Evolutionary conservation across 2,113 vertebrate genomes (phyloP), one percentile per base, ranked within the genome.

Genomic region (Elephas maximus): DNA sequence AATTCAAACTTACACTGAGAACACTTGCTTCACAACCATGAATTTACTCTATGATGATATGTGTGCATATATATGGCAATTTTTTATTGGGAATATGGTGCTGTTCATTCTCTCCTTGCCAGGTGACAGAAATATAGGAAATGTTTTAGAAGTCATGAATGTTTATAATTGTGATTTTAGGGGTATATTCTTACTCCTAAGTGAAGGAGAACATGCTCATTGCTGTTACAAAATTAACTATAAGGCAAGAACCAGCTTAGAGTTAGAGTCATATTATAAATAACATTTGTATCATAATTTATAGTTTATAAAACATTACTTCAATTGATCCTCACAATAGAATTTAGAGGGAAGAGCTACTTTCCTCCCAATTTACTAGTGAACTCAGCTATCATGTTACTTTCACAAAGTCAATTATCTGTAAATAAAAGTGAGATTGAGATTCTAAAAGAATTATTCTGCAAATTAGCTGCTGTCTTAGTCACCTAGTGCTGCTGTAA

Each of bases 271-370:
- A 26, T 45, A 53, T 37, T 83, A 7, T 44, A 80, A 45, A 26
- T 41, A 78, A 24, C 5, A 77, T 77, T 86, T 89, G 11, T 53
- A 48, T 85, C 63, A 53, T 45, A 87, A 20, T 8, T 26, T 51
- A 26, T 51, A 89, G 53, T 82, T 74, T 87, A 82, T 71, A 94
- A 93, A 80, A 26, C 15, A 28, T 69, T 45, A 26, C 88, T 82
- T 86, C 41, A 76, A n/a, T 85, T 79, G 37, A 90, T 76, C 48
- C 11, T 90, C 24, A 69, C 6, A 74, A 57, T 1, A 65, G 69
- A 23, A 30, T 89, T 76, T 51, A 8, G 53, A 94, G 37, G 37
- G 23, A 60, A 83, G 69, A 62, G 12, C 82, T 85, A 33, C 8
- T 0, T 41, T 65, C 7, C 10, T 37, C 10, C 7, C 86, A 57